Percentiles rank a stretch among this genome's conserved stretches.
Evolutionary conservation across 2,113 vertebrate genomes (phyloP).

Genomic region (Lepisosteus oculatus): DNA sequence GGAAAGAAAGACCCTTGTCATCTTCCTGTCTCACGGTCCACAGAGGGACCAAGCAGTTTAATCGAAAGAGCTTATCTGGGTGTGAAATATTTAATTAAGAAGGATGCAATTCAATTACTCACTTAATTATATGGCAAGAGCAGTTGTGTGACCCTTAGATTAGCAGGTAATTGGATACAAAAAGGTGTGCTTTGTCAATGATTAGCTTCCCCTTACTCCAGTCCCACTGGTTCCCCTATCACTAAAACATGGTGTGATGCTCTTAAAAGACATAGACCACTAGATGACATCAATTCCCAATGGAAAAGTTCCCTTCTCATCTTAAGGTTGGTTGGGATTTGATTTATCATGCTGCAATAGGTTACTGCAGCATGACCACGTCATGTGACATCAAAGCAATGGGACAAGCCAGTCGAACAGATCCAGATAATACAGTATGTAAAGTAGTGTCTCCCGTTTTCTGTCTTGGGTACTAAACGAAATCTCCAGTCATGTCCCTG

Average conservation of each 20-base stretch:
- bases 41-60: slow-evolving; percentile 48
- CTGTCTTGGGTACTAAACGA: too few relatives aligned
- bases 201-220: slow-evolving; percentile 47
- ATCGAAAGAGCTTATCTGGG: slow-evolving; percentile 59
- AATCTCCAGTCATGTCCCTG: too few relatives aligned
- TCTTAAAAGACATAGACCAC: too few relatives aligned
- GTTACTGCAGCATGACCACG: too few relatives aligned
- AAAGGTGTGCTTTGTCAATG: slow-evolving; percentile 68
- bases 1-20: slow-evolving; percentile 25
- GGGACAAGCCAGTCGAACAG: too few relatives aligned
- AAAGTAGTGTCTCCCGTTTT: too few relatives aligned
- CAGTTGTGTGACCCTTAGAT: slow-evolving; percentile 60
- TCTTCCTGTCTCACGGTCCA: slow-evolving; percentile 31
- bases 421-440: too few relatives aligned
- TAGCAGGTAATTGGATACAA: slow-evolving; percentile 60
- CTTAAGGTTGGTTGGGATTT: background rate
- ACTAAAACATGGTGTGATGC: too few relatives aligned
- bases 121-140: slow-evolving; percentile 64
- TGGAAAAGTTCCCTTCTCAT: background rate
- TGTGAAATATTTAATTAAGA: slow-evolving; percentile 75
- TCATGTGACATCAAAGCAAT: too few relatives aligned
- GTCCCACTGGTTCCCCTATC: background rate
- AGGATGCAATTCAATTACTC: slow-evolving; percentile 72
- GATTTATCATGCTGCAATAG: too few relatives aligned
- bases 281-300: background rate